Conservation (phyloP, 2,888 invertebrate species). For the Parthenolecanium corni region DNA sequence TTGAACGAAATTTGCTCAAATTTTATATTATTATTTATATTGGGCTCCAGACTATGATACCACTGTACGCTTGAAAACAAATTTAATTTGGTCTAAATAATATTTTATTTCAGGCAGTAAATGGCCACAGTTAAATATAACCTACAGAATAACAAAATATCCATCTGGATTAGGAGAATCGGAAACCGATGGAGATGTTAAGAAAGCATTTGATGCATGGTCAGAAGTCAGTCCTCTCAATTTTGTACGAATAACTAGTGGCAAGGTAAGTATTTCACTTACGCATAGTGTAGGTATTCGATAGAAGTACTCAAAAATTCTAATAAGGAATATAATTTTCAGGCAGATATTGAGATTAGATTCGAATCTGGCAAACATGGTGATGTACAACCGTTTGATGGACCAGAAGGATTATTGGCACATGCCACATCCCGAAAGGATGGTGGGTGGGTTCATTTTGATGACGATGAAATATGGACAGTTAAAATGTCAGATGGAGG, state of each 20-base stretch:
- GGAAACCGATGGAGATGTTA: slow-evolving; percentile 66
- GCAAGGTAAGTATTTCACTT: slow-evolving; percentile 28
- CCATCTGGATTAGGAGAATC: slow-evolving; percentile 57
- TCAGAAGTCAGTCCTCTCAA: slow-evolving; percentile 69
- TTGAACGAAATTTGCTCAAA: too few species aligned
- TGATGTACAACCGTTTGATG: slow-evolving; percentile 92
- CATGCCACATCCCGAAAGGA: slow-evolving; percentile 94
- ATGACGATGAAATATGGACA: slow-evolving; percentile 92
- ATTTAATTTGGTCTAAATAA: too few species aligned
- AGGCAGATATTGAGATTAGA: slow-evolving; percentile 74
- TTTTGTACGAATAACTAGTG: slow-evolving; percentile 56
- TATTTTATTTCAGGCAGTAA: slow-evolving; percentile 69
- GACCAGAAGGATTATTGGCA: slow-evolving; percentile 86
- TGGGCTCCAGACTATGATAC: too few species aligned
- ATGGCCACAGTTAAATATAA: slow-evolving; percentile 82
- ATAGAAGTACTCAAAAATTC: too few species aligned
- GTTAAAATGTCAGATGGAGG: too few species aligned
- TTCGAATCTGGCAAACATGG: slow-evolving; percentile 87
- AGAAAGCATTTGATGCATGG: slow-evolving; percentile 79
- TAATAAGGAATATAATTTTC: slow-evolving; percentile 34
- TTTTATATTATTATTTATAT: too few species aligned
- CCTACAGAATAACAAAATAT: slow-evolving; percentile 82
- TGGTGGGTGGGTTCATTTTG: slow-evolving; percentile 96
- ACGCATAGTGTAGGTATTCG: too few species aligned
- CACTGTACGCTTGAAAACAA: too few species aligned